Base-by-base conservation (phyloP, 2,797 vertebrate species). In the Melanotaenia nigrans region DNA sequence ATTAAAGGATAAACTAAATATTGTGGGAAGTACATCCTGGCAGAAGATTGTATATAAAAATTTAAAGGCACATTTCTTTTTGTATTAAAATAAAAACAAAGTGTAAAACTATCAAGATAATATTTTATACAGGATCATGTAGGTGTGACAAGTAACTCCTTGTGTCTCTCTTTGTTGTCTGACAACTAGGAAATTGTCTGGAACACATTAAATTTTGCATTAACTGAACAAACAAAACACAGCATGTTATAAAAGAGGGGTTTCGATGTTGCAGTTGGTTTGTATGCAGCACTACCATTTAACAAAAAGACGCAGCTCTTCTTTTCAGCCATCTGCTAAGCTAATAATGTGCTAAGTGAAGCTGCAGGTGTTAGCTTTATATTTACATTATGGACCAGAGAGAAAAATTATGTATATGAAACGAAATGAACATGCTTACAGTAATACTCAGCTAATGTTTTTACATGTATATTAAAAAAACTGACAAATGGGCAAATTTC, bases 301-400 rank as follows among this genome's bases (percentile, higher is more conserved):
- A 28, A 47, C 33, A 20, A 10, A 14, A 7, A 3, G 12, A 25
- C 4, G 8, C 20, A 54, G 24, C 36, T 40, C 7, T 35, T 63
- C 47, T 33, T 56, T 47, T 40, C 35, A 57, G 5, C 42, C 7
- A 24, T 54, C 47, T 57, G 40, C 45, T 32, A 45, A 32, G n/a
- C 71, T 71, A 65, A 64, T 22, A 22, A 53, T 35, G 20, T 20
- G 20, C 16, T 49, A 38, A 36, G 25, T 13, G 7, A 42, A 73
- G 12, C 33, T 60, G 57, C 51, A 61, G 9, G 28, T 38, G 18
- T 40, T 22, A 16, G 2, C 18, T 72, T 61, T 32, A 72, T 9
- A 16, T 57, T 53, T 47, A 68, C 20, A n/a, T 51, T n/a, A 24
- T 11, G 10, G 1, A 58, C 9, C 54, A 10, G 54, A 35, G 14